Evolutionary conservation across 2,888 invertebrate species (phyloP).

Genomic region (Caenorhabditis virilis): DNA sequence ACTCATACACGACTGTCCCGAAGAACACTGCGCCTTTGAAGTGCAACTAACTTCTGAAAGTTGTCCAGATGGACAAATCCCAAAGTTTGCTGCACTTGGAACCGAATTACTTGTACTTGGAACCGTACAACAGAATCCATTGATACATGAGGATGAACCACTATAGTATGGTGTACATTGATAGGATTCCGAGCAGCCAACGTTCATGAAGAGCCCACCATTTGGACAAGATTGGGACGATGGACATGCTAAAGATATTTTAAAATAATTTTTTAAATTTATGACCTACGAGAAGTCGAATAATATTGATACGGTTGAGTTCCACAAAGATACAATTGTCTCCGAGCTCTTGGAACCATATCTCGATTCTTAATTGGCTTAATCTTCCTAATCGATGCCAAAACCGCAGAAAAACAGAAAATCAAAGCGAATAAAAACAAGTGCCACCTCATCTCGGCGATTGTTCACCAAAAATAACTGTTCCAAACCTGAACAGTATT

Average conservation of each 20-base stretch:
- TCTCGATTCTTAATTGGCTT: too few species aligned
- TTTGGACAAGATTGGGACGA: conserved; percentile 46
- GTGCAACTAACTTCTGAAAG: conserved; percentile 59
- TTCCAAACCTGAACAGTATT: too few species aligned
- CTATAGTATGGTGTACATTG: conserved; percentile 59
- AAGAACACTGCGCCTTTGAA: conserved; percentile 55
- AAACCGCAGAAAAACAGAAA: too few species aligned
- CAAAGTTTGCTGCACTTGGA: conserved; percentile 23
- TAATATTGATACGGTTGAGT: conserved; percentile 58
- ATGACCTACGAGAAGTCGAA: conserved; percentile 19
- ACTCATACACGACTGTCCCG: conserved; percentile 59
- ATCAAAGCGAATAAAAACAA: too few species aligned
- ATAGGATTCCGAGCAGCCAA: conserved; percentile 49
- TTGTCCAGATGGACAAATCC: conserved; percentile 61
- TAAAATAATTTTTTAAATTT: not conserved
- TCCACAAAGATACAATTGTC: conserved; percentile 56
- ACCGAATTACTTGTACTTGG: conserved; percentile 8
- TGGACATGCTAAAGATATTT: conserved; percentile 24
- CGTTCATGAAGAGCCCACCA: conserved; percentile 54
- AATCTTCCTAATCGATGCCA: too few species aligned
- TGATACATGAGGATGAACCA: conserved; percentile 46
- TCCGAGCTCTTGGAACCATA: conserved; percentile 1
- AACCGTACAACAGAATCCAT: conserved; percentile 55
- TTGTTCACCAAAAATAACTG: too few species aligned
- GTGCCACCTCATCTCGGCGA: too few species aligned